Conservation (phyloP, 2,888 invertebrate species). For the Mythimna impura region DNA sequence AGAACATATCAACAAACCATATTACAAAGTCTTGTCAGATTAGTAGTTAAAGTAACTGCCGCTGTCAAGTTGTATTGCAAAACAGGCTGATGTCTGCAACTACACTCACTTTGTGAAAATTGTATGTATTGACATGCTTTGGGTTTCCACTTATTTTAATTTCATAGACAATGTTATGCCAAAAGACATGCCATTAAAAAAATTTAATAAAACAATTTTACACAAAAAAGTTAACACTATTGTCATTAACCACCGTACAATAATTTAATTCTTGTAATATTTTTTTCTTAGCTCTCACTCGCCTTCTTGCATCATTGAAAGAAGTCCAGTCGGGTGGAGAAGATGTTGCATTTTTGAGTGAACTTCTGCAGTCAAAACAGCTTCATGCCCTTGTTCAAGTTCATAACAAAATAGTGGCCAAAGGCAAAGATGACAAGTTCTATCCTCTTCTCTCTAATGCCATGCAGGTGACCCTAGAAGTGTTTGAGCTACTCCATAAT, state of each 20-base stretch:
- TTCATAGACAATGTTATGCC: not conserved
- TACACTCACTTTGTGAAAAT: not conserved
- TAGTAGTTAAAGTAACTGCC: too few species aligned
- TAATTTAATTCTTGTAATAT: constrained; percentile 2
- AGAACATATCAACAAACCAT: too few species aligned
- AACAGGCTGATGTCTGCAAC: not conserved
- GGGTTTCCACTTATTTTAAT: not conserved
- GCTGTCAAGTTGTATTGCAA: too few species aligned
- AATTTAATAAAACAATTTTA: not conserved
- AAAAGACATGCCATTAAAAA: not conserved
- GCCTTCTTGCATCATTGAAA: constrained; percentile 95
- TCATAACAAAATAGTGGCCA: constrained; percentile 96
- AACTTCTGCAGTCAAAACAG: constrained; percentile 95
- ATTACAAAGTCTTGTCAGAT: too few species aligned
- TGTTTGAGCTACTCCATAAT: constrained; percentile 93
- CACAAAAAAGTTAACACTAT: too few species aligned
- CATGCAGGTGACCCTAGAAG: constrained; percentile 95
- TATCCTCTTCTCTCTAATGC: constrained; percentile 96
- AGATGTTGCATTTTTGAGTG: constrained; percentile 96
- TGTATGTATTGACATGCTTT: too few species aligned
- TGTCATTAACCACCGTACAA: not conserved
- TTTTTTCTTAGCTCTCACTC: constrained; percentile 92
- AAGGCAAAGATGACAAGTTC: constrained; percentile 95
- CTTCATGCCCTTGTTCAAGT: constrained; percentile 97
- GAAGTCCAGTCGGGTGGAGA: constrained; percentile 95